Evolutionary conservation across 1,140 invertebrate species (phyloP).

Genomic region (Atta colombica): DNA sequence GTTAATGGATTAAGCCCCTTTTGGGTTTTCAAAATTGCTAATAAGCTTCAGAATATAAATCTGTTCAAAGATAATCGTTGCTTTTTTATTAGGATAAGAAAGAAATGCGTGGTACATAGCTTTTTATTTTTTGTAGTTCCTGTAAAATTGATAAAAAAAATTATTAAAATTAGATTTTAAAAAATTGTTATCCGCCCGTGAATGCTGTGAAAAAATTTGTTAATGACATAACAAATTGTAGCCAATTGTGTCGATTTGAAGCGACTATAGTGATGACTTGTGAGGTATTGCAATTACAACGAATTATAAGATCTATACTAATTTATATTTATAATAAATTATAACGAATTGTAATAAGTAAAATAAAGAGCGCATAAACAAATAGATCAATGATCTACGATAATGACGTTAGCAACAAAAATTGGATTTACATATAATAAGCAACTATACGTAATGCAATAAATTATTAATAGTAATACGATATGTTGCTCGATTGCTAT

Average conservation of each 20-base stretch:
- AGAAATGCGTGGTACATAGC: background rate
- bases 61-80: background rate
- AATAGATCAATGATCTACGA: background rate
- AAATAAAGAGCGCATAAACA: background rate
- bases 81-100: constrained; percentile 14
- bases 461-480: constrained; percentile 13
- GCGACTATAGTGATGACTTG: background rate
- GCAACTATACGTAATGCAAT: constrained; percentile 15
- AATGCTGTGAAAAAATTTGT: constrained; percentile 17
- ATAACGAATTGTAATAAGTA: constrained; percentile 9
- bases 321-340: constrained; percentile 42
- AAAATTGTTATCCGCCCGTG: constrained; percentile 26
- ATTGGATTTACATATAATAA: constrained; percentile 29
- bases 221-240: background rate
- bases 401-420: constrained; percentile 40
- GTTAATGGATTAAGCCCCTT: background rate
- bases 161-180: background rate
- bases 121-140: background rate
- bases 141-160: background rate
- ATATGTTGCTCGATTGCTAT: background rate
- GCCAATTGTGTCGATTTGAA: constrained; percentile 15
- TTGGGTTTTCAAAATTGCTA: background rate
- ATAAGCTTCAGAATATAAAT: background rate
- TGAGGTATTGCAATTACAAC: background rate
- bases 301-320: constrained; percentile 7